These are phyloP conservation scores for Monoplex corrugatus DNA, from an alignment of 2,888 invertebrate species.

Conservation along the genomic window DNA sequence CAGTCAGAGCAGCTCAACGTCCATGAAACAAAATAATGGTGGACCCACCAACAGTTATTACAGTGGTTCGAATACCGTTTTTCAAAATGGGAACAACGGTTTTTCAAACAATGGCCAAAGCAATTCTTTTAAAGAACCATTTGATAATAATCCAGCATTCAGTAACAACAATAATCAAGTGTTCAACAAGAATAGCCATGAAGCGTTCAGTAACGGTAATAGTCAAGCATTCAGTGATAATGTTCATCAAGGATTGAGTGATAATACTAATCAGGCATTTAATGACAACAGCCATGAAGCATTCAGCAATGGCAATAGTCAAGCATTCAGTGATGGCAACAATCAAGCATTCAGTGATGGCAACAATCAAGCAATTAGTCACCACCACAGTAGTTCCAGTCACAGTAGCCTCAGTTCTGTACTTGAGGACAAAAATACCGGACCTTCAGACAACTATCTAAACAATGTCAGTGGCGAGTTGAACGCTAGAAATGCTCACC, in stretches of 20 bases:
- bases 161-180: background rate
- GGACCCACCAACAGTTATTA: background rate
- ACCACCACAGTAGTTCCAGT: background rate
- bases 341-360: too few species aligned
- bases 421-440: background rate
- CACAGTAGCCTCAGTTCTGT: background rate
- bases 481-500: background rate
- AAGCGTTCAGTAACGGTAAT: background rate
- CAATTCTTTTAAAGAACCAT: too few species aligned
- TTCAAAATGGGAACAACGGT: background rate
- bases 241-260: too few species aligned
- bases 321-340: too few species aligned
- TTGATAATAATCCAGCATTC: too few species aligned
- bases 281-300: background rate
- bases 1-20: background rate
- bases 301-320: too few species aligned
- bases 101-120: background rate
- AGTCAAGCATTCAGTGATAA: too few species aligned
- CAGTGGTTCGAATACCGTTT: background rate
- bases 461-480: background rate
- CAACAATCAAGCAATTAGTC: background rate
- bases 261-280: background rate
- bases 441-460: background rate
- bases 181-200: background rate
- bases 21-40: background rate